phyloP scores from a whole-genome alignment of 1,140 invertebrate genomes.

The Bombus confusus region DNA sequence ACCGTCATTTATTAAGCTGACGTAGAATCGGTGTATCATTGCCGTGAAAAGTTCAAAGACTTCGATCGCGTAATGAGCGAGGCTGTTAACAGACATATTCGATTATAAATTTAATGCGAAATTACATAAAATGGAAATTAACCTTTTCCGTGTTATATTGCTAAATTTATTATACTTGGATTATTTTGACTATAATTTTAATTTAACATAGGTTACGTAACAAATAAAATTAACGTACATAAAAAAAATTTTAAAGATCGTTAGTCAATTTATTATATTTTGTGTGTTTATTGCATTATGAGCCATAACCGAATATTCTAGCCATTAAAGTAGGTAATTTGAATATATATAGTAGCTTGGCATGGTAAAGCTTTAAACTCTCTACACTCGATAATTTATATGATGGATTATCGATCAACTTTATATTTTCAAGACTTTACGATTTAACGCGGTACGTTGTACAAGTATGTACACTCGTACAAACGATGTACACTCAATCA shows the following conservation, averaged over 20 bases:
- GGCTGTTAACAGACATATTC: neutral
- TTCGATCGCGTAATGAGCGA: neutral
- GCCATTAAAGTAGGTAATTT: neutral
- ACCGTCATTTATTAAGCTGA: neutral
- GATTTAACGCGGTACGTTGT: conserved; percentile 13
- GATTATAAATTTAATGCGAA: too few species aligned
- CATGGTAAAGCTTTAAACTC: neutral
- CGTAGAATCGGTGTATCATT: neutral
- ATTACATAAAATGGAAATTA: too few species aligned
- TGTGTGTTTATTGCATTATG: neutral
- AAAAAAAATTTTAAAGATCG: neutral
- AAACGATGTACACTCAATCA: conserved; percentile 37
- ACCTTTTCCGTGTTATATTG: too few species aligned
- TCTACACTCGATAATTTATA: neutral
- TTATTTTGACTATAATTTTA: too few species aligned
- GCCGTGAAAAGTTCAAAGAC: too few species aligned
- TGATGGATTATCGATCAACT: neutral
- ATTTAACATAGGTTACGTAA: too few species aligned
- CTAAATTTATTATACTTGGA: too few species aligned
- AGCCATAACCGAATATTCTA: neutral
- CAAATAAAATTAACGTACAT: too few species aligned
- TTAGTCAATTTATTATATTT: neutral
- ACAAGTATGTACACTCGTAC: neutral
- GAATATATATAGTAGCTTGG: neutral
- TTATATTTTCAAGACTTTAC: neutral